These are phyloP conservation scores for Sebastes reedi DNA, from an alignment of 2,797 vertebrate genomes.

Conservation along the genomic window DNA sequence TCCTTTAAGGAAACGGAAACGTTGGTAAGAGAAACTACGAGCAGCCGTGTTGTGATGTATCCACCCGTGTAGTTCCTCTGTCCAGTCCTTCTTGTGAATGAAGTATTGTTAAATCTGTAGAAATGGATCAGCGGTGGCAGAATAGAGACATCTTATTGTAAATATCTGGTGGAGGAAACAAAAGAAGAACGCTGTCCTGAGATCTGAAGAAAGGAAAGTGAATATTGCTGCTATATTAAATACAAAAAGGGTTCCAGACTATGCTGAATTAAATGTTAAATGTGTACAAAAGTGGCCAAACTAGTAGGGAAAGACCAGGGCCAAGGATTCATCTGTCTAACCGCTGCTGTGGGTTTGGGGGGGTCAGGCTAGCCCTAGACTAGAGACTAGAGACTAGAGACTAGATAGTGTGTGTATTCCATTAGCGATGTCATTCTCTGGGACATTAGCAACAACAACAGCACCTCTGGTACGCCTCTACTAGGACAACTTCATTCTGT, in stretches of 20 bases:
- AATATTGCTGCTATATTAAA: conserved; percentile 52
- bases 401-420: conserved; percentile 12
- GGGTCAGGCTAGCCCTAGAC: neutral
- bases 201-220: conserved; percentile 40
- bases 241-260: conserved; percentile 23
- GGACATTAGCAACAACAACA: conserved; percentile 61
- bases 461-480: conserved; percentile 62
- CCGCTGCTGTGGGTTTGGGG: neutral
- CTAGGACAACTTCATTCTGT: conserved; percentile 74
- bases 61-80: conserved; percentile 7
- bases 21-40: neutral
- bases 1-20: neutral
- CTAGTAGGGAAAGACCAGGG: neutral
- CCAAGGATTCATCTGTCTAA: neutral
- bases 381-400: too few relatives aligned
- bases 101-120: conserved; percentile 36
- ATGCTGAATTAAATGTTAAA: conserved; percentile 37
- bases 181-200: conserved; percentile 27
- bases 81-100: conserved; percentile 3
- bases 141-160: conserved; percentile 46
- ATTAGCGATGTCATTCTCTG: conserved; percentile 66
- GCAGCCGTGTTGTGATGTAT: neutral
- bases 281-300: conserved; percentile 23
- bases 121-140: conserved; percentile 16
- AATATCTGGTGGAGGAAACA: conserved; percentile 58